phyloP scores from a whole-genome alignment of 2,888 invertebrate genomes.

The Dynastes hyllus region DNA sequence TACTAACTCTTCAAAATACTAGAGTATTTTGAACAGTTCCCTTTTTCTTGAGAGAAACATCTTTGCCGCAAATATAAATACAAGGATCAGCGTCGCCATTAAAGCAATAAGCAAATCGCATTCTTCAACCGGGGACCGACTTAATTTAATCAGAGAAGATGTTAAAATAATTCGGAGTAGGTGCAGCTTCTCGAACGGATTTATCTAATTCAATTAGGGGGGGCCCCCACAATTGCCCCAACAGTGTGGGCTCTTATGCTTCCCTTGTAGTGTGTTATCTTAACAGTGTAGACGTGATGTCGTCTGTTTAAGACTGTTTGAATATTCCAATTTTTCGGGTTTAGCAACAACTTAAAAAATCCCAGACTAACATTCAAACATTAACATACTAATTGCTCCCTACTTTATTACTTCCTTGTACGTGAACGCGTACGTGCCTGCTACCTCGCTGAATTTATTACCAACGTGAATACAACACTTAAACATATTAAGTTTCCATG shows the following conservation, averaged over 20 bases:
- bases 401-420: slow-evolving; percentile 66
- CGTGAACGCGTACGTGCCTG: slow-evolving; percentile 63
- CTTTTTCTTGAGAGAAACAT: slow-evolving; percentile 24
- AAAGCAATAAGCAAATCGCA: slow-evolving; percentile 42
- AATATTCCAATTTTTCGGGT: slow-evolving; percentile 72
- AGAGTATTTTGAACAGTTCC: background rate
- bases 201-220: slow-evolving; percentile 50
- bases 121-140: slow-evolving; percentile 28
- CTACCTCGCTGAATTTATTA: slow-evolving; percentile 54
- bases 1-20: background rate
- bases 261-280: slow-evolving; percentile 65
- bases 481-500: slow-evolving; percentile 49
- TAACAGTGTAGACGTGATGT: slow-evolving; percentile 70
- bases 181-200: slow-evolving; percentile 47
- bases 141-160: slow-evolving; percentile 43
- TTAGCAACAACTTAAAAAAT: slow-evolving; percentile 66
- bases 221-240: slow-evolving; percentile 41
- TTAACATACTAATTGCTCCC: slow-evolving; percentile 70
- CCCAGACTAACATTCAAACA: slow-evolving; percentile 69
- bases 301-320: slow-evolving; percentile 71
- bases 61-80: slow-evolving; percentile 36
- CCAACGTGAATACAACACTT: slow-evolving; percentile 52
- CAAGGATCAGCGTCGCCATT: slow-evolving; percentile 24
- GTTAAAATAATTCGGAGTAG: slow-evolving; percentile 46
- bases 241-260: slow-evolving; percentile 61